phyloP scores from a whole-genome alignment of 2,888 invertebrate genomes.

The Callosobruchus maculatus region DNA sequence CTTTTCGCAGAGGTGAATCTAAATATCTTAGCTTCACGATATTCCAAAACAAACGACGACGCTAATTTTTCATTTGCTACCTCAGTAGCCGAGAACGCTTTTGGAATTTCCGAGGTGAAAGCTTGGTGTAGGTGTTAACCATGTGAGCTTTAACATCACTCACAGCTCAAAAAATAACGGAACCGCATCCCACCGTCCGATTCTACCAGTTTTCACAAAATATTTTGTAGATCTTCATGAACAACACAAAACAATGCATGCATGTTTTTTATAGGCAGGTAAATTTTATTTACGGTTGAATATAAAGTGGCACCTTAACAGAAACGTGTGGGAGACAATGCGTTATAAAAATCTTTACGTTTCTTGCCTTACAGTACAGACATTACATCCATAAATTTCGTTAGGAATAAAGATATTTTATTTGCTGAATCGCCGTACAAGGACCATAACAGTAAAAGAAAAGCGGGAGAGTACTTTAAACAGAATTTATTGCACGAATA shows the following conservation, averaged over 20 bases:
- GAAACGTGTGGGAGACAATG: slow-evolving; percentile 20
- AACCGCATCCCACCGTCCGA: not conserved
- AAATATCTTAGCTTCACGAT: no score
- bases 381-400: slow-evolving; percentile 17
- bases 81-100: not conserved
- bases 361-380: slow-evolving; percentile 18
- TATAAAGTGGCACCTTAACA: slow-evolving; percentile 20
- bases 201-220: not conserved
- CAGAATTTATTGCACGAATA: not conserved
- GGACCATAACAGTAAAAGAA: not conserved
- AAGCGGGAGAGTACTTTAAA: not conserved
- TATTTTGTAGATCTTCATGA: slow-evolving; percentile 3
- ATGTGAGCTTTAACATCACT: not conserved
- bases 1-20: no score
- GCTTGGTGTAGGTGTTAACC: not conserved
- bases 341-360: slow-evolving; percentile 22
- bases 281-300: slow-evolving; percentile 22
- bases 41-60: no score
- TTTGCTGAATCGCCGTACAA: slow-evolving; percentile 2
- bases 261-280: slow-evolving; percentile 16
- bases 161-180: not conserved
- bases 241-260: slow-evolving; percentile 8
- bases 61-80: not conserved
- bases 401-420: slow-evolving; percentile 16
- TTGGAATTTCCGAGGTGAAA: not conserved